Base-by-base conservation (phyloP, 1,140 invertebrate genomes). In the Cryptotermes secundus region DNA sequence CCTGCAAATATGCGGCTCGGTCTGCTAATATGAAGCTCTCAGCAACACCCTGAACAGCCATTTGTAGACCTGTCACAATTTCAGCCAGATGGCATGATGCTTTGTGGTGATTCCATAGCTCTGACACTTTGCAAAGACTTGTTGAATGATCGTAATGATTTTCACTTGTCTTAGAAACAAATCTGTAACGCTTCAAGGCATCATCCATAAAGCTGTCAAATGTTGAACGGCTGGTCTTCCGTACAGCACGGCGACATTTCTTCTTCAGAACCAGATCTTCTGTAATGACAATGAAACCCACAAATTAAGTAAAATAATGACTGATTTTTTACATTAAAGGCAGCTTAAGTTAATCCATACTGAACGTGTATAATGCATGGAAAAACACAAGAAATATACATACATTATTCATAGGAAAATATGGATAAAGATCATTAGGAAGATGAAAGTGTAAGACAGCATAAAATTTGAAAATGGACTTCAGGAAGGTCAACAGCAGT, bases 21-120 rank as follows among this genome's bases (percentile, higher is more conserved):
- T 96, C 95, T 35, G 93, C 89, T 26, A 95, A 89, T 53, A 96
- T 89, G n/a, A 94, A 87, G 86, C 93, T 94, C 89, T 96, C 95
- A 86, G 94, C 92, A 22, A 94, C 88, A 85, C 90, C 90, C 87
- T 93, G 90, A 72, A 92, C 87, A 83, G 91, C 85, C 86, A 90
- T 87, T 87, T 93, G 89, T 85, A 91, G 87, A 81, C 49, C 86
- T 72, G 84, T 84, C 86, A 87, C 84, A 87, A 87, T 87, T 89
- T 88, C 87, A 85, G 88, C 88, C 88, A 91, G 72, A 49, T 84
- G 42, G 84, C 86, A 87, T 80, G 87, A 83, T 79, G 85, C 84
- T 86, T 87, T 85, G 83, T 87, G 83, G 79, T 87, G 59, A 14
- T 84, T 81, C 88, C 88, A 89, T 85, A 87, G 88, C 86, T 88